phyloP scores from a whole-genome alignment of 2,888 invertebrate genomes.

The Zygaena filipendulae region DNA sequence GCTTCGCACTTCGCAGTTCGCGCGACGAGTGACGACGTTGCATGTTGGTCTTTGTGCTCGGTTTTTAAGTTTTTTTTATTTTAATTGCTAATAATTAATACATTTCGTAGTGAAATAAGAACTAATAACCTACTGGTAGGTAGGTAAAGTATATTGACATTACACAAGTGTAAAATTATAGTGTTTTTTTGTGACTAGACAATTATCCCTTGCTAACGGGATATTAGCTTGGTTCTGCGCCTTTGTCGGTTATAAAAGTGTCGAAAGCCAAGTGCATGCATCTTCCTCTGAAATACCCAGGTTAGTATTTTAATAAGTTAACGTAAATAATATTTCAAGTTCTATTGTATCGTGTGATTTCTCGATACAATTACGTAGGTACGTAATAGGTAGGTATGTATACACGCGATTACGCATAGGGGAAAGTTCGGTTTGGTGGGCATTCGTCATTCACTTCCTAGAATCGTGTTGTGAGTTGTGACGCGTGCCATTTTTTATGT shows the following conservation, averaged over 20 bases:
- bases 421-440: constrained; percentile 66
- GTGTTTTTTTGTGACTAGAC: constrained; percentile 30
- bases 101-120: constrained; percentile 37
- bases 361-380: too few relatives aligned
- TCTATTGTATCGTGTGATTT: constrained; percentile 26
- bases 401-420: constrained; percentile 44
- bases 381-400: too few relatives aligned
- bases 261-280: constrained; percentile 69
- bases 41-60: constrained; percentile 43
- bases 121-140: too few relatives aligned
- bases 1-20: constrained; percentile 5
- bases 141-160: constrained; percentile 20
- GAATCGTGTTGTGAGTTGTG: too few relatives aligned
- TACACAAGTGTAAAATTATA: constrained; percentile 32
- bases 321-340: constrained; percentile 4
- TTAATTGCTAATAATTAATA: constrained; percentile 32
- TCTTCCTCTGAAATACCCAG: constrained; percentile 68
- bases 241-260: constrained; percentile 63
- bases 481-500: constrained; percentile 21
- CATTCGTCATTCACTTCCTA: constrained; percentile 57
- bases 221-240: constrained; percentile 61
- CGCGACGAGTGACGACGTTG: background rate
- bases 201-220: constrained; percentile 64
- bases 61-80: constrained; percentile 58
- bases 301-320: constrained; percentile 29